Evolutionary conservation across 2,888 invertebrate genomes (phyloP), one percentile per base, ranked within the genome.

Genomic region (Drosophila aldrichi): DNA sequence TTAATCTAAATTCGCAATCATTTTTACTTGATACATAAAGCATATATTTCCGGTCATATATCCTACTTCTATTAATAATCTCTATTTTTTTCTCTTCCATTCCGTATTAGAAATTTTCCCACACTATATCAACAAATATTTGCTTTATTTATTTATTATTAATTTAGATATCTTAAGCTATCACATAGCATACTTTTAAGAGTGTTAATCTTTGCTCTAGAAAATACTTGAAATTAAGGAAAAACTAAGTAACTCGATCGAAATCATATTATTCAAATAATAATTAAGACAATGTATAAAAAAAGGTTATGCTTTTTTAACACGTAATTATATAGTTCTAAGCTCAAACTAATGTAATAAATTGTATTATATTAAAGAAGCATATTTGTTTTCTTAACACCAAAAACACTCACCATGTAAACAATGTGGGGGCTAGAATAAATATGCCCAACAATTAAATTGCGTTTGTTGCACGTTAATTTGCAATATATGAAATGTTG

Each of bases 101-200:
- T 18, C 3, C 2, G 18, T 12, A n/a, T 1, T 9, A 4, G 0
- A n/a, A 9, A 2, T n/a, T 46, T 16, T 29, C 16, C 16, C 8
- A 4, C 9, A 20, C 4, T 20, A 4, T 12, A 20, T 43, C 12
- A 12, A 20, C 6, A 22, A 14, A 22, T 22, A 14, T 0, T 14
- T 14, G 22, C 3, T 14, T 44, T 22, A 44, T 22, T 22, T 8
- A 1, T 22, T 22, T 22, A 20, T 6, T 14, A 6, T 20, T 20
- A 7, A 20, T 43, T 44, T 44, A 7, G 22, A 44, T 22, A 14
- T 48, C 22, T 14, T n/a, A 5, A 34, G 20, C 36, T 1, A 16
- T 8, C 34, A 25, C 18, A 63, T 78, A 74, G 77, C 77, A 77
- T 78, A 77, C 77, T 77, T 77, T 63, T 70, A 9, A 63, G 77